Base-by-base conservation (phyloP, 1,140 invertebrate genomes). In the Drosophila sp. region DNA sequence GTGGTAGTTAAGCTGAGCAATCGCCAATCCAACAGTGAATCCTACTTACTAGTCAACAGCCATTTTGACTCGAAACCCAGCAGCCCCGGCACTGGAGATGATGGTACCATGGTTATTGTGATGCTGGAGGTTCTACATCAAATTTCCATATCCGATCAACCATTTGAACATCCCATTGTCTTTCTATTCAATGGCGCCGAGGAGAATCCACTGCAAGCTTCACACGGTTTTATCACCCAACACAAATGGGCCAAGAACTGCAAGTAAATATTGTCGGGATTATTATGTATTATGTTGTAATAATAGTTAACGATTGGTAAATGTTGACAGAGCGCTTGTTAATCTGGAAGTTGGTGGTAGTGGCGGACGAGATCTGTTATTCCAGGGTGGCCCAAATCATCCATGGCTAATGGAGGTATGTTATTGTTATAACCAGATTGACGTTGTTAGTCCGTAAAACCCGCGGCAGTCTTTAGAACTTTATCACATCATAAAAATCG, bases 291-390 rank as follows among this genome's bases (percentile, higher is more conserved):
- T 36, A 0, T n/a, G 13, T 38, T 13, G n/a, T 3, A 38, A 13
- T 38, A 11, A 8, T 29, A 21, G 9, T 18, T 25, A 51, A 16
- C 25, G 3, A 43, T 40, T 34, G 0, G 0, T 21, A 8, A 0
- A 11, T 18, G 25, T 53, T 32, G 7, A 95, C 9, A 94, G 95
- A 87, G 96, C 96, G 2, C 97, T 99, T 91, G 95, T 99, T 48
- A 99, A 99, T 93, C 92, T 99, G 70, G 98, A 99, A 93, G 97
- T 97, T 27, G 98, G 97, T 92, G 98, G 98, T 34, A 96, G 96
- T 62, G 98, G 97, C 48, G 98, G 98, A 6, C 94, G 97, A 76
- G 98, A 99, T 93, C 94, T 98, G 72, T 93, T 99, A 18, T 99
- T 99, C 93, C 98, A 99, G 93, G 96, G 97, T 72, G 98, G 97